Percentiles rank a stretch among this genome's conserved stretches.
These are phyloP conservation scores for Erebia epiphron DNA, from an alignment of 2,888 invertebrate species.

Conservation along the genomic window DNA sequence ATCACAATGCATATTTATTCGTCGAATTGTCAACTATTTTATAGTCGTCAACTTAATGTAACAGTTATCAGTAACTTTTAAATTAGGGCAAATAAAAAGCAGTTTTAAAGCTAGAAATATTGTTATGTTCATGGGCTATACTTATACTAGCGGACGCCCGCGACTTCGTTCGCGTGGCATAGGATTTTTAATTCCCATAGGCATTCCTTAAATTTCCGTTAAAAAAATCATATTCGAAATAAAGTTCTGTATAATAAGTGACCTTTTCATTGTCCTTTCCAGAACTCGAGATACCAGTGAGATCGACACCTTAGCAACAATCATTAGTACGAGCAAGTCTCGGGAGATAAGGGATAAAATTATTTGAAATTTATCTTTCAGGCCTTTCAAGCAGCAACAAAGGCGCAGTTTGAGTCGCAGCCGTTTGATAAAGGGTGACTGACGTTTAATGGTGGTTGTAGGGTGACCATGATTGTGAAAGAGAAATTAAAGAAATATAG, in stretches of 20 bases:
- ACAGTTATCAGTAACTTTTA: too few species aligned
- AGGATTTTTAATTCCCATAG: too few species aligned
- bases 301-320: not conserved
- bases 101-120: too few species aligned
- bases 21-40: too few species aligned
- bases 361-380: constrained; percentile 36
- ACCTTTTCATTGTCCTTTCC: not conserved
- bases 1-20: not conserved
- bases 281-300: not conserved
- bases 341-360: constrained; percentile 27
- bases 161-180: too few species aligned
- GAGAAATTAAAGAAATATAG: not conserved
- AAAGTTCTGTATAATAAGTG: too few species aligned
- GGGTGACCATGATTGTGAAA: constrained; percentile 38
- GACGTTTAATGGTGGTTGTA: constrained; percentile 48
- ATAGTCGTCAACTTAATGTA: too few species aligned
- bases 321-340: constrained; percentile 11
- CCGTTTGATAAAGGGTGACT: constrained; percentile 55
- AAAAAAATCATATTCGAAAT: too few species aligned
- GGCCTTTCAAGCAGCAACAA: constrained; percentile 37
- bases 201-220: too few species aligned
- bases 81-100: too few species aligned
- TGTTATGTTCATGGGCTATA: too few species aligned
- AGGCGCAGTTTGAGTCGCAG: constrained; percentile 41
- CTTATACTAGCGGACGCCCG: too few species aligned